phyloP scores from a whole-genome alignment of 2,888 invertebrate species.

The Erebia aethiops region DNA sequence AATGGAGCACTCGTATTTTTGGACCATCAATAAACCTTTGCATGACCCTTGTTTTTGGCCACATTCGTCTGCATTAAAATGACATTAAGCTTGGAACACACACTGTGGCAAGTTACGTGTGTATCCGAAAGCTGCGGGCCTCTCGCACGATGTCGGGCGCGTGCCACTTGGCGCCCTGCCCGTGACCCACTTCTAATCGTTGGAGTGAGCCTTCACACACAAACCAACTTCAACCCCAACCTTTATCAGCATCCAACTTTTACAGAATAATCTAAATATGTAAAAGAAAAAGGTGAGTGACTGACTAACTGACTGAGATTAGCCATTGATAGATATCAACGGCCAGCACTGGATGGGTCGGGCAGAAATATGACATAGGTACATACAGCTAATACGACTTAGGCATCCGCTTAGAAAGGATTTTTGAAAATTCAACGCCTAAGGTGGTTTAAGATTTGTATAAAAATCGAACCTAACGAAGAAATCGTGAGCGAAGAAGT shows the following conservation, averaged over 20 bases:
- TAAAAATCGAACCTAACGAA: too few relatives aligned
- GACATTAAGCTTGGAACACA: constrained; percentile 3
- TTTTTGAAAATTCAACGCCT: too few relatives aligned
- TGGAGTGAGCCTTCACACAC: background rate
- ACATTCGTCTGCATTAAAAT: constrained; percentile 16
- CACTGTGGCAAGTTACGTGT: background rate
- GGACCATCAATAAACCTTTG: background rate
- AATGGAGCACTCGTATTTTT: background rate
- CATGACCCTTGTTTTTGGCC: background rate
- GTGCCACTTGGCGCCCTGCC: constrained; percentile 14
- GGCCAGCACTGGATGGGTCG: too few relatives aligned
- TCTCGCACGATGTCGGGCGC: background rate
- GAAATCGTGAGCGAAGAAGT: too few relatives aligned
- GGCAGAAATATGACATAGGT: too few relatives aligned
- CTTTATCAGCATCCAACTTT: background rate
- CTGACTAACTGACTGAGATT: too few relatives aligned
- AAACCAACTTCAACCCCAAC: background rate
- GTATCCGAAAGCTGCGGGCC: background rate
- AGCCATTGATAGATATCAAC: too few relatives aligned
- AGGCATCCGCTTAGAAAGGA: too few relatives aligned
- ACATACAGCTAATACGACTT: too few relatives aligned
- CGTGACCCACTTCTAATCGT: constrained; percentile 11
- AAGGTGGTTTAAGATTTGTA: too few relatives aligned
- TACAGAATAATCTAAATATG: too few relatives aligned
- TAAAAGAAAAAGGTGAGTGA: too few relatives aligned